A percentile compares a stretch with the other conserved stretches of the same genome.
phyloP scores from a whole-genome alignment of 2,113 vertebrate genomes.

The Xenopus tropicalis region UCB_Xtro_10.0 CM004444.2:135459001-135459500 shows the following conservation, averaged over 20 bases:
- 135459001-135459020: neutral
- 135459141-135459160: conserved; percentile 72
- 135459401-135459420: conserved; percentile 95
- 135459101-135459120: too few relatives aligned
- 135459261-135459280: conserved; percentile 69
- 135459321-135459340: neutral
- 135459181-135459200: conserved; percentile 94
- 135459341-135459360: conserved; percentile 91
- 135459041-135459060: too few relatives aligned
- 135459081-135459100: too few relatives aligned
- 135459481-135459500: too few relatives aligned
- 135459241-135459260: conserved; percentile 99
- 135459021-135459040: neutral
- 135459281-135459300: neutral
- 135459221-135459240: conserved; percentile 97
- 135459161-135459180: conserved; percentile 92
- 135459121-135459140: too few relatives aligned
- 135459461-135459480: too few relatives aligned
- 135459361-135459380: conserved; percentile 92
- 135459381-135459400: conserved; percentile 95
- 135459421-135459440: conserved; percentile 64
- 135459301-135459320: neutral
- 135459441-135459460: too few relatives aligned
- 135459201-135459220: conserved; percentile 98
- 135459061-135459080: too few relatives aligned